Base-by-base conservation (phyloP, 2,797 vertebrate genomes). In the Gila robusta region DNA sequence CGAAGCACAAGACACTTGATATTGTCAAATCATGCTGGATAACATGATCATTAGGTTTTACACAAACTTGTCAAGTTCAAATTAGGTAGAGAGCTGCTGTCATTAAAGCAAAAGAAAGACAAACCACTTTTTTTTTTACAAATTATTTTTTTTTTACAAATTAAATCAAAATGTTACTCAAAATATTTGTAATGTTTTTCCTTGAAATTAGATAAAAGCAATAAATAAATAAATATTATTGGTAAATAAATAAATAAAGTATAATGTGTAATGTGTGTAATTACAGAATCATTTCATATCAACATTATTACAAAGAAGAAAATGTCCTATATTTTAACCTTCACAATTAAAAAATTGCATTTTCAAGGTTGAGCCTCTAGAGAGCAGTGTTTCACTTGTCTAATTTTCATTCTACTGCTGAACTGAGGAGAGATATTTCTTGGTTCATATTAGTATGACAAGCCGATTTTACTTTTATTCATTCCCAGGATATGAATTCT, bases 331-430 rank as follows among this genome's bases (percentile, higher is more conserved):
- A 11, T 26, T 17, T 74, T 16, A 17, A 70, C 4, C 62, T n/a
- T 49, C 3, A 35, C 59, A 26, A 78, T 35, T 21, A 49, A 54
- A 3, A 66, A n/a, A 35, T 11, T 17, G 41, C n/a, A 62, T 54
- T 89, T 84, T 21, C 59, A 52, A 4, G 69, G 54, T 44, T 69
- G 35, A 26, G 78, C 92, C 95, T 95, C 90, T 81, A 92, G 95
- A 93, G 94, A 93, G 93, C 94, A 92, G 92, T 92, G 89, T 93
- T 92, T 84, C 88, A 80, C 88, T 89, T 90, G 88, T 88, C 23
- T 32, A 21, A 67, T 66, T 84, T 91, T 39, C 17, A 84, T 35
- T 84, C 9, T 35, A 21, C 41, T 37, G 44, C 87, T 64, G 3
- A 16, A n/a, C 44, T 81, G 85, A 56, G 67, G 83, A 78, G 74